Evolutionary conservation across 2,888 invertebrate species (phyloP).

Genomic region (Nemotelus pantherinus): DNA sequence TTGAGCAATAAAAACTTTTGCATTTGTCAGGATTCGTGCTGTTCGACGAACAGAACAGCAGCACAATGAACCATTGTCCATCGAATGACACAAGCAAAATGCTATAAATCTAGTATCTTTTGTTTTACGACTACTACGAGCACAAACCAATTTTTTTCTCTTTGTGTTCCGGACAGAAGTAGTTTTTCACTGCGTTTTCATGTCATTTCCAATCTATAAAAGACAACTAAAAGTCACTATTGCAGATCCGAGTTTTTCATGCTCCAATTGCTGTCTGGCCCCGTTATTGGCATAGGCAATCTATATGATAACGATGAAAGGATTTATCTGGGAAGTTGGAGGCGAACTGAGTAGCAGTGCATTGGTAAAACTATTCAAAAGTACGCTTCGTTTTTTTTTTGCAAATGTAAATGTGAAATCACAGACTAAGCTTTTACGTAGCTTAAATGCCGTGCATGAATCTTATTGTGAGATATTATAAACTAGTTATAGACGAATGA

Average conservation of each 20-base stretch:
- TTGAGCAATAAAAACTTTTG: conserved; percentile 35
- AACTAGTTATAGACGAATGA: background rate
- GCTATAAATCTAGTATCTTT: conserved; percentile 46
- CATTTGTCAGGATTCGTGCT: conserved; percentile 25
- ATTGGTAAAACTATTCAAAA: too few species aligned
- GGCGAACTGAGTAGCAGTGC: too few species aligned
- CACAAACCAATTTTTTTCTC: background rate
- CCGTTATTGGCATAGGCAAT: conserved; percentile 8
- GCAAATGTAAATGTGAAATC: too few species aligned
- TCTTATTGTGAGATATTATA: background rate
- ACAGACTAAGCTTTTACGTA: too few species aligned
- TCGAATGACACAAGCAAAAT: conserved; percentile 38
- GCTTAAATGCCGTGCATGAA: too few species aligned
- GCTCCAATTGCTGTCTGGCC: conserved; percentile 34
- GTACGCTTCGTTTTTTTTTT: too few species aligned
- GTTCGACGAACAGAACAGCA: conserved; percentile 2
- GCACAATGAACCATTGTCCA: conserved; percentile 37
- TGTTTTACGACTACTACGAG: conserved; percentile 29
- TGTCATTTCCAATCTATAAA: conserved; percentile 41
- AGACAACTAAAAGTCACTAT: conserved; percentile 33
- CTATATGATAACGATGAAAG: background rate
- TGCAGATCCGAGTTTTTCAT: conserved; percentile 30
- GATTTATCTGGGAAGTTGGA: background rate
- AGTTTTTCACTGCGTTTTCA: conserved; percentile 20
- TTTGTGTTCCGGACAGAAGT: background rate